Conservation (phyloP, 2,888 invertebrate species). For the Petrolisthes manimaculis region DNA sequence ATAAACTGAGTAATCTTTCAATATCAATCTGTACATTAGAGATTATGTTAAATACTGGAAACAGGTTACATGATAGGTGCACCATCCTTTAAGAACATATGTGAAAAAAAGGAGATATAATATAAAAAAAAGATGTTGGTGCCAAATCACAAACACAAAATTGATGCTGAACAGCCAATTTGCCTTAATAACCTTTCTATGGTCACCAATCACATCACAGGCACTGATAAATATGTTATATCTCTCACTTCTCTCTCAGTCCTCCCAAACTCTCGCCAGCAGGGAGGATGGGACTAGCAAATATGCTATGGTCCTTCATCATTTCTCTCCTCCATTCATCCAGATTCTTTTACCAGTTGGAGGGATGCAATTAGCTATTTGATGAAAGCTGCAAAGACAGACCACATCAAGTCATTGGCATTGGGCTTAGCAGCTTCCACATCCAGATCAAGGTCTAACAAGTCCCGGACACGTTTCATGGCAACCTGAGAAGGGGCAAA, state of each 20-base stretch:
- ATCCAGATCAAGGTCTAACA: slow-evolving; percentile 97
- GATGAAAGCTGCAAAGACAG: slow-evolving; percentile 97
- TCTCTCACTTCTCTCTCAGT: slow-evolving; percentile 4
- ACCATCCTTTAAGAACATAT: neutral
- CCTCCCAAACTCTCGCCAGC: neutral
- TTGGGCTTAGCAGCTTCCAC: slow-evolving; percentile 92
- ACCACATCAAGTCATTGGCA: slow-evolving; percentile 96
- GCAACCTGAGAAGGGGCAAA: slow-evolving; percentile 77
- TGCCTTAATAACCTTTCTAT: neutral
- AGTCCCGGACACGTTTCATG: slow-evolving; percentile 94
- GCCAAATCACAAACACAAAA: neutral
- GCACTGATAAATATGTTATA: slow-evolving; percentile 43
- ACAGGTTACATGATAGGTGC: too few relatives aligned
- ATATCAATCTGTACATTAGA: too few relatives aligned
- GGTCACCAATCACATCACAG: slow-evolving; percentile 45
- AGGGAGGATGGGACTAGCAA: neutral
- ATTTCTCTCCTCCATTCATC: neutral
- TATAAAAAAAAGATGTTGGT: neutral
- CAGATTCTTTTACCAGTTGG: neutral
- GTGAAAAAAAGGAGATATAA: neutral
- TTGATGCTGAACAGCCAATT: neutral
- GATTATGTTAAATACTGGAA: too few relatives aligned
- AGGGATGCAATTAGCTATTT: slow-evolving; percentile 77
- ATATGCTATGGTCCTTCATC: neutral
- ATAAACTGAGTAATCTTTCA: too few relatives aligned